Conservation (phyloP, 2,888 invertebrate species). For the Flexamia atlantica region DNA sequence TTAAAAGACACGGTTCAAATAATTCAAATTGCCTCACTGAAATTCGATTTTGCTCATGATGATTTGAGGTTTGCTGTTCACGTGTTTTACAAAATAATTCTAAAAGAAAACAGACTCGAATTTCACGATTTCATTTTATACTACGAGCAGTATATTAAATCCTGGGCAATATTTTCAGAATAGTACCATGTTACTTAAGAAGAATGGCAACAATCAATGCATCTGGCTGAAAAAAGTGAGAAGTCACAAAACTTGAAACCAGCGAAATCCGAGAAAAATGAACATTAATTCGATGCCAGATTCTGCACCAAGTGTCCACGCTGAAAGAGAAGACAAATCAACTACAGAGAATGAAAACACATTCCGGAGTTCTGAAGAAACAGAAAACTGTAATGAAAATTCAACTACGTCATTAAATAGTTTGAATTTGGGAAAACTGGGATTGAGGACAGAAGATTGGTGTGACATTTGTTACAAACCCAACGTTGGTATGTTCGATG, state of each 20-base stretch:
- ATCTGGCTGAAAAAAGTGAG: neutral
- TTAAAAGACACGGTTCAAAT: neutral
- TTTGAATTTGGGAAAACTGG: too few relatives aligned
- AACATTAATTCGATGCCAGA: too few relatives aligned
- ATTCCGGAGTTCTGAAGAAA: neutral
- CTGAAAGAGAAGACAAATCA: neutral
- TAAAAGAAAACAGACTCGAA: neutral
- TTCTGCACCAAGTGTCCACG: neutral
- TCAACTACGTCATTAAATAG: too few relatives aligned
- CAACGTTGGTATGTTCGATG: too few relatives aligned
- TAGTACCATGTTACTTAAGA: neutral
- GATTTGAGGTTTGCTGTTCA: conserved; percentile 13
- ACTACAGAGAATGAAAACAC: neutral
- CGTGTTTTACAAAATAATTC: conserved; percentile 19
- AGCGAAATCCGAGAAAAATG: neutral
- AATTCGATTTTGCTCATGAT: neutral
- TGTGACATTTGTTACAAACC: neutral
- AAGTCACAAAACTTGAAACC: neutral
- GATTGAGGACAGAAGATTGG: neutral
- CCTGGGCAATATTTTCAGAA: conserved; percentile 13
- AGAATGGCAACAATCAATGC: neutral
- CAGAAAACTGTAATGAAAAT: neutral
- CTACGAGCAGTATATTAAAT: conserved; percentile 23
- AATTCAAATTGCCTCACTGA: neutral
- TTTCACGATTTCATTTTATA: conserved; percentile 22